Base-by-base conservation (phyloP, 2,113 vertebrate species). In the Terrapene triunguis region DNA sequence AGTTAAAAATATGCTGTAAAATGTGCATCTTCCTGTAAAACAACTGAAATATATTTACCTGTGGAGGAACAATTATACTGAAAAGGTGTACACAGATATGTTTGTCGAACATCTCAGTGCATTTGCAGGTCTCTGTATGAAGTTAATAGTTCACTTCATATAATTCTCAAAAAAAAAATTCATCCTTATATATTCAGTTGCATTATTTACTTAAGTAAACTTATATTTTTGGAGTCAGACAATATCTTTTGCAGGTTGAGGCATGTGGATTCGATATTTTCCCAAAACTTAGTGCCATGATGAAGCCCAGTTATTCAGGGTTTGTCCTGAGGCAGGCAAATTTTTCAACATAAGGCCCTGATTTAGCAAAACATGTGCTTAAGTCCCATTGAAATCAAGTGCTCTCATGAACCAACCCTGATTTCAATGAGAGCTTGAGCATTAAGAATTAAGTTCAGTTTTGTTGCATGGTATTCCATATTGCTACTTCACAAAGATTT, bases 381-480 rank as follows among this genome's bases (percentile, higher is more conserved):
- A 76, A 42, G 72, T 78, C 12, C 74, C 74, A 47, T 6, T 78
- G 42, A 78, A 78, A 13, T 47, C 74, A 78, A 78, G 22, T 8
- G 44, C 25, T 78, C 25, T 25, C 24, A 3, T 47, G 24, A 78
- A 78, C 47, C 25, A 27, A 47, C 42, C 42, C 24, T 78, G 74
- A 47, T 76, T 76, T 76, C 72, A 76, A 25, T 44, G 72, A 76
- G 72, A 12, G 17, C n/a, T 72, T 38, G 21, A 38, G 53, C 25
- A 22, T 35, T 51, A 62, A 47, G n/a, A 62, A 35, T 74, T 85
- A 85, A 11, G 57, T n/a, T 85, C 89, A 54, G 35, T 80, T 48
- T 11, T 42, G 12, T 38, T n/a, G 38, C 12, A 48, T 74, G 80
- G 9, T 82, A 92, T 84, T 35, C 85, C 0, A 0, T 38, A 10